Conservation (phyloP, 2,888 invertebrate genomes). For the Biston stratarius region DNA sequence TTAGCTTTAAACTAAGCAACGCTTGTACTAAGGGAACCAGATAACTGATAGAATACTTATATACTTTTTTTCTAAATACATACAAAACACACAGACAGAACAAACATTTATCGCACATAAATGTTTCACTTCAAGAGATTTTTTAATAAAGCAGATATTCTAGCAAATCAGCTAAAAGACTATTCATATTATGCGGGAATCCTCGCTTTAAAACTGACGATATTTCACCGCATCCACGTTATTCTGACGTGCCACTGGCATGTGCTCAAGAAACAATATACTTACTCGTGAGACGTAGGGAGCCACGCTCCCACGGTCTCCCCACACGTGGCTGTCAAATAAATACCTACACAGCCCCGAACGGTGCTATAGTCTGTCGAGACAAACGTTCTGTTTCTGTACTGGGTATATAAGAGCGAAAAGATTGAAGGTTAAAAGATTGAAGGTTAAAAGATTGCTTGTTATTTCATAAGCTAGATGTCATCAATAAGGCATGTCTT, state of each 20-base stretch:
- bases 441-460: neutral
- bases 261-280: slow-evolving; percentile 85
- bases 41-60: too few relatives aligned
- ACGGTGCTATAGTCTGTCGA: neutral
- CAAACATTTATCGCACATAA: too few relatives aligned
- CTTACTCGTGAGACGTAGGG: slow-evolving; percentile 70
- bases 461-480: neutral
- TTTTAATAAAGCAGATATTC: too few relatives aligned
- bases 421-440: neutral
- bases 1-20: too few relatives aligned
- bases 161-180: too few relatives aligned
- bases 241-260: slow-evolving; percentile 63
- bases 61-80: too few relatives aligned
- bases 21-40: too few relatives aligned
- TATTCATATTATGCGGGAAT: too few relatives aligned
- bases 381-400: neutral
- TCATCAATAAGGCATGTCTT: neutral
- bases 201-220: neutral
- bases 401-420: neutral
- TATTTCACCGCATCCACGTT: slow-evolving; percentile 59
- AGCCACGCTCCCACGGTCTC: slow-evolving; percentile 75
- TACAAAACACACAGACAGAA: too few relatives aligned
- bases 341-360: slow-evolving; percentile 33
- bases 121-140: too few relatives aligned
- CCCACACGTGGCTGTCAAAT: slow-evolving; percentile 68